Conservation (phyloP, 35 echinoderm and acorn worm species). For the Ophioderma brevispina region DNA sequence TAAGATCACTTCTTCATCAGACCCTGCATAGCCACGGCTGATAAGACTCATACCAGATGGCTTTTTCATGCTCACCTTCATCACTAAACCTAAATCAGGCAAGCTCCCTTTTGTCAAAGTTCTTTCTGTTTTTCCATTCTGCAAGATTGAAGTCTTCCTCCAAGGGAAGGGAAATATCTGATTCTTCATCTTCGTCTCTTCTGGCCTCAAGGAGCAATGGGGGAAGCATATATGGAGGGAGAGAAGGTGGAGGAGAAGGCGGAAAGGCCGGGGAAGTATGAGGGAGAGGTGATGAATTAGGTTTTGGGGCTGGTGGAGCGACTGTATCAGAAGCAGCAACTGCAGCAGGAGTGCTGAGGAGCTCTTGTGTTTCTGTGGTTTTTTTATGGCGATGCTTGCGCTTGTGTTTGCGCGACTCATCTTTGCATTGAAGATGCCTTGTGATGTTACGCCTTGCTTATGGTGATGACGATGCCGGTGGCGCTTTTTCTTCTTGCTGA, state of each 20-base stretch:
- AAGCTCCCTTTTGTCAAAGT: slow-evolving; percentile 73
- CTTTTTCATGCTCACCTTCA: slow-evolving; percentile 49
- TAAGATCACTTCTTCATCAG: slow-evolving; percentile 49
- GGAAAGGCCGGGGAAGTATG: background rate
- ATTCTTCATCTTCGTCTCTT: slow-evolving; percentile 30
- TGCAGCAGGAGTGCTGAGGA: slow-evolving; percentile 23
- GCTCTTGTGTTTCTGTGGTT: slow-evolving; percentile 40
- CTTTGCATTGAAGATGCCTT: slow-evolving; percentile 43
- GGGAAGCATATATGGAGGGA: background rate
- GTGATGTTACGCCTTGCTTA: slow-evolving; percentile 29
- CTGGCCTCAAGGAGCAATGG: background rate
- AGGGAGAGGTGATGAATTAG: background rate
- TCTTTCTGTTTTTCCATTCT: slow-evolving; percentile 94
- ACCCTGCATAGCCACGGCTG: slow-evolving; percentile 24
- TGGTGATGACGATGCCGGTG: slow-evolving; percentile 41
- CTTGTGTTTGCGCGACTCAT: slow-evolving; percentile 65
- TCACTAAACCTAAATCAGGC: slow-evolving; percentile 60
- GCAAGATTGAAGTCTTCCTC: slow-evolving; percentile 54
- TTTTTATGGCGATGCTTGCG: slow-evolving; percentile 89
- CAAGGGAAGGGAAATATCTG: background rate
- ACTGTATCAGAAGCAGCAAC: background rate
- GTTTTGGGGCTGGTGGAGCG: background rate
- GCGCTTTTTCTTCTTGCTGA: slow-evolving; percentile 52
- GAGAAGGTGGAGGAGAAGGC: background rate
- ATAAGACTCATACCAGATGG: slow-evolving; percentile 30